Conservation (phyloP, 2,888 invertebrate genomes). For the Mayetiola destructor region DNA sequence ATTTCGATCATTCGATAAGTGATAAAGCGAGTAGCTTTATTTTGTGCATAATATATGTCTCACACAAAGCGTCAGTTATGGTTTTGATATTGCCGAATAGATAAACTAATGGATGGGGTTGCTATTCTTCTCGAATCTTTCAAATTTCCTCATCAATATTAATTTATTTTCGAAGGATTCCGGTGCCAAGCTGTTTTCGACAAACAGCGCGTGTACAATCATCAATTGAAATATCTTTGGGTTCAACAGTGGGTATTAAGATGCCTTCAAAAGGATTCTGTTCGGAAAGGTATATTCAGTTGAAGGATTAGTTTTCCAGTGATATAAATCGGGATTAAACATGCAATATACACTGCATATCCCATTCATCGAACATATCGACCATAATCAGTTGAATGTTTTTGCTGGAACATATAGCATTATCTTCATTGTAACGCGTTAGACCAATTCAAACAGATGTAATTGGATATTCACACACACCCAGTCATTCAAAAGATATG, state of each 20-base stretch:
- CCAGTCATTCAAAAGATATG: neutral
- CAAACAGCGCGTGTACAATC: no score
- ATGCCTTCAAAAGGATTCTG: no score
- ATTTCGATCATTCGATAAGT: neutral
- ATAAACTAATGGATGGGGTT: no score
- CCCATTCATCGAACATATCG: neutral
- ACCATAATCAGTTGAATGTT: neutral
- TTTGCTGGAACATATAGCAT: no score
- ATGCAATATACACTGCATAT: neutral
- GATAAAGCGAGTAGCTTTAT: neutral
- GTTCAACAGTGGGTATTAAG: no score
- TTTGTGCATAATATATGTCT: neutral
- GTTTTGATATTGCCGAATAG: slow-evolving; percentile 8
- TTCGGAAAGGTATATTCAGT: no score
- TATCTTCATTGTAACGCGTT: neutral
- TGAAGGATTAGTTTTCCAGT: neutral
- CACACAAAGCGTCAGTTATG: slow-evolving; percentile 6
- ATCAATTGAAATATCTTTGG: no score
- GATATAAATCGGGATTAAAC: neutral
- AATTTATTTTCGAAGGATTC: no score
- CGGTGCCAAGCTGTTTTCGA: no score
- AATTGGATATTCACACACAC: slow-evolving; percentile 5
- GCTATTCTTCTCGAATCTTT: no score
- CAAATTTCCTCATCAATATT: no score
- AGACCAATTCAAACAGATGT: neutral